phyloP scores from a whole-genome alignment of 2,888 invertebrate species.

The Lepas anatifera region DNA sequence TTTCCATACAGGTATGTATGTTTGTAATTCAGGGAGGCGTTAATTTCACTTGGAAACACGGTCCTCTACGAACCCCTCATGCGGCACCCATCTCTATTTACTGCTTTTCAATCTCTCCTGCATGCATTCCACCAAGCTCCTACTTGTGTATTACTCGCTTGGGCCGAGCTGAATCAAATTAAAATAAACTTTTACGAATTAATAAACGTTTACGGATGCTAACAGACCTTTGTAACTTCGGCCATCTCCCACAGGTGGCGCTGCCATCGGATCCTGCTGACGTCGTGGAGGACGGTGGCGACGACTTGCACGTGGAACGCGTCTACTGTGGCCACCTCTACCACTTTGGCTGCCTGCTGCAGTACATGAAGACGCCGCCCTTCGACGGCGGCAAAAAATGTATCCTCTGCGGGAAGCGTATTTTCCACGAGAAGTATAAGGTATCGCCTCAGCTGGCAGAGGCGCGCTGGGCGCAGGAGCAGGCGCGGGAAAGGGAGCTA shows the following conservation, averaged over 20 bases:
- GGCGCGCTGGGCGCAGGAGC: conserved; percentile 62
- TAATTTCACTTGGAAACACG: too few species aligned
- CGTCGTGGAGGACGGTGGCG: conserved; percentile 39
- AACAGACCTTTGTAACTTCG: too few species aligned
- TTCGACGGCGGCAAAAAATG: conserved; percentile 59
- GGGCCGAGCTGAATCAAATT: too few species aligned
- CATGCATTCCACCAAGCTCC: too few species aligned
- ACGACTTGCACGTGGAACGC: conserved; percentile 49
- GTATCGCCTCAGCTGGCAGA: conserved; percentile 54
- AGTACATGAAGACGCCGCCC: conserved; percentile 56
- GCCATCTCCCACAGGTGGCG: neutral
- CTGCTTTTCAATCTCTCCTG: too few species aligned
- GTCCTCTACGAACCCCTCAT: too few species aligned
- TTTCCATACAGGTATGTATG: too few species aligned
- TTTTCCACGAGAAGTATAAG: conserved; percentile 62
- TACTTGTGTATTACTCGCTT: too few species aligned
- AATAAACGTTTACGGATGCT: too few species aligned
- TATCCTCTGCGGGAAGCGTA: conserved; percentile 47
- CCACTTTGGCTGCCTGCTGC: conserved; percentile 53
- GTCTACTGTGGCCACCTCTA: conserved; percentile 60
- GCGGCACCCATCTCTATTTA: too few species aligned
- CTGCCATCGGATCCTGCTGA: conserved; percentile 13
- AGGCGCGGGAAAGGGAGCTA: conserved; percentile 57
- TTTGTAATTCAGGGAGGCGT: too few species aligned
- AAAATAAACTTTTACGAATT: too few species aligned